Conservation (phyloP, 37 sponge, comb jelly and placozoan species). For the Bolinopsis microptera region DNA sequence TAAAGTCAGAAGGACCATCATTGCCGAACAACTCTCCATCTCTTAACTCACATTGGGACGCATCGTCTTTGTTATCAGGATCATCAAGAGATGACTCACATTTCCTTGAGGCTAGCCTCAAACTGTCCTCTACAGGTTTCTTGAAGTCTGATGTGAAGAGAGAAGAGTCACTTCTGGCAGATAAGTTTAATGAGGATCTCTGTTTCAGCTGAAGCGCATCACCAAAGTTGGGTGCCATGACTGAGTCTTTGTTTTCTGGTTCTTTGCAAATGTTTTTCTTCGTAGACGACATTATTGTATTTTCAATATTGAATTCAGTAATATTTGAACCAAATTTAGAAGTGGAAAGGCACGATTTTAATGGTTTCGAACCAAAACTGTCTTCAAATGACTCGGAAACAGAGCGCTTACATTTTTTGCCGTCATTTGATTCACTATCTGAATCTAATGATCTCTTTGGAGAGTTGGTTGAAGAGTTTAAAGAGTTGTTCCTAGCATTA, state of each 20-base stretch:
- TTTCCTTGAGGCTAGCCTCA: background rate
- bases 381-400: background rate
- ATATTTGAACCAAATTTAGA: background rate
- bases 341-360: background rate
- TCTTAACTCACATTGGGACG: background rate
- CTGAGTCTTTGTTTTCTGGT: background rate
- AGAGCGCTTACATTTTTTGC: background rate
- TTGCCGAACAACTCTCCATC: background rate
- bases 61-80: background rate
- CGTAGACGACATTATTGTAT: constrained; percentile 26
- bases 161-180: constrained; percentile 4
- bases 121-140: constrained; percentile 7
- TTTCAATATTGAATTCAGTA: constrained; percentile 2
- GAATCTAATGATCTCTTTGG: constrained; percentile 4
- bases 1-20: background rate
- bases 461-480: constrained; percentile 7
- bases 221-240: constrained; percentile 3
- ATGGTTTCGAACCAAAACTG: background rate
- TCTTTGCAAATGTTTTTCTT: constrained; percentile 10
- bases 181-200: background rate
- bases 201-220: background rate
- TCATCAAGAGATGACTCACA: background rate
- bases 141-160: background rate
- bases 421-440: background rate
- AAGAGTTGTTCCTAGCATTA: background rate